A percentile compares a stretch with the other conserved stretches of the same genome.
These are phyloP conservation scores for Laothoe populi DNA, from an alignment of 2,888 invertebrate species.

Conservation along the genomic window DNA sequence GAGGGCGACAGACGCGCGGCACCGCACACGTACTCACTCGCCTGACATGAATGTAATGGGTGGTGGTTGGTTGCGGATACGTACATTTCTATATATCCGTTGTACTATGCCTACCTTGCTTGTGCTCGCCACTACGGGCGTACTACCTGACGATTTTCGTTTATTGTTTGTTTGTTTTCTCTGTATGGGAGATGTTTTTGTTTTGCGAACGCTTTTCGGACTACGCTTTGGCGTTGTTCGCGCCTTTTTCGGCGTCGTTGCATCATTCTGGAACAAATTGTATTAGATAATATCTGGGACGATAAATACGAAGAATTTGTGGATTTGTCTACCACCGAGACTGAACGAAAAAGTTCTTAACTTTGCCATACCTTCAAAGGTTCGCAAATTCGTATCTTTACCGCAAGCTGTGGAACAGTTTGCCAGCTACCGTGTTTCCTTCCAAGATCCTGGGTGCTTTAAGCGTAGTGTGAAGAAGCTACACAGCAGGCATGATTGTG, in stretches of 20 bases:
- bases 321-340: too few relatives aligned
- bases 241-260: constrained; percentile 68
- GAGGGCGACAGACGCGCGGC: constrained; percentile 40
- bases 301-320: too few relatives aligned
- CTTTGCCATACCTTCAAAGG: too few relatives aligned
- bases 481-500: too few relatives aligned
- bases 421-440: too few relatives aligned
- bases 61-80: constrained; percentile 80
- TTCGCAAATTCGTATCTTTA: too few relatives aligned
- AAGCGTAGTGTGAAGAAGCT: too few relatives aligned
- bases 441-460: too few relatives aligned
- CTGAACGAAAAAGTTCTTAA: too few relatives aligned
- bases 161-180: constrained; percentile 58
- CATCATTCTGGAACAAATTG: constrained; percentile 59
- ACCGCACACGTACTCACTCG: constrained; percentile 54
- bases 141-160: constrained; percentile 74
- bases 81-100: constrained; percentile 86
- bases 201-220: constrained; percentile 65
- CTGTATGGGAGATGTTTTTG: constrained; percentile 51
- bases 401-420: too few relatives aligned
- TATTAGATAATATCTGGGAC: too few relatives aligned
- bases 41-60: constrained; percentile 71
- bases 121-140: constrained; percentile 72
- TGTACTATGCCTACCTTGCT: constrained; percentile 86
- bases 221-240: constrained; percentile 72